These are phyloP conservation scores for Cybosia mesomella DNA, from an alignment of 2,888 invertebrate genomes.

Conservation along the genomic window DNA sequence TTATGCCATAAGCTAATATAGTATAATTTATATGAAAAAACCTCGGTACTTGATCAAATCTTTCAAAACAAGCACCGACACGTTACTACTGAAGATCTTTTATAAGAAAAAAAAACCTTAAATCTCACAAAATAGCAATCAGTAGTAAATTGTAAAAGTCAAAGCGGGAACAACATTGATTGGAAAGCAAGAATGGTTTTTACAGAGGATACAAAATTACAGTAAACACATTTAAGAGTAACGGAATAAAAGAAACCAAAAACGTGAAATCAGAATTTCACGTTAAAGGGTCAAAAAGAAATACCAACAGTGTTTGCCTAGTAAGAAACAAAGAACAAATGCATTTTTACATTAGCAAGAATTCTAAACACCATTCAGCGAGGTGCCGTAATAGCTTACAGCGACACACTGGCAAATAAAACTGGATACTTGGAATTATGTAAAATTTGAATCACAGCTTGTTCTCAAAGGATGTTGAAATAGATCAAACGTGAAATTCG, in stretches of 20 bases:
- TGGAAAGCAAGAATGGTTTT: background rate
- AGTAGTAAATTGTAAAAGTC: background rate
- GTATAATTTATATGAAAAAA: no score
- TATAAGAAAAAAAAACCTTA: background rate
- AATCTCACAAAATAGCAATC: background rate
- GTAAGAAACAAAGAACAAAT: constrained; percentile 61
- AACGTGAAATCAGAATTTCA: background rate
- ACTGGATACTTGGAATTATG: background rate
- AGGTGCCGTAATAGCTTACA: constrained; percentile 63
- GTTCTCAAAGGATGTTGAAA: no score
- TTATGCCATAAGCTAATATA: background rate
- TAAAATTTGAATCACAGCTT: no score
- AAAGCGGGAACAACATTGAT: background rate
- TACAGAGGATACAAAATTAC: background rate
- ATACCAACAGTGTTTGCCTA: constrained; percentile 4
- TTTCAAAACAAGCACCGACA: no score
- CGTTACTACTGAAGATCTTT: no score
- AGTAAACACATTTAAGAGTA: background rate
- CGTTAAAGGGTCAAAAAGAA: background rate
- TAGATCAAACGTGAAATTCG: no score
- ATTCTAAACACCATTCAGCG: constrained; percentile 68
- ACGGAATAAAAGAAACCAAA: background rate
- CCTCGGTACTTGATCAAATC: no score
- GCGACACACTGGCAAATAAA: constrained; percentile 54
- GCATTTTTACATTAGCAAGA: constrained; percentile 75